These are phyloP conservation scores for Felis chaus DNA, from an alignment of 2,113 vertebrate species.

Conservation along the genomic window DNA sequence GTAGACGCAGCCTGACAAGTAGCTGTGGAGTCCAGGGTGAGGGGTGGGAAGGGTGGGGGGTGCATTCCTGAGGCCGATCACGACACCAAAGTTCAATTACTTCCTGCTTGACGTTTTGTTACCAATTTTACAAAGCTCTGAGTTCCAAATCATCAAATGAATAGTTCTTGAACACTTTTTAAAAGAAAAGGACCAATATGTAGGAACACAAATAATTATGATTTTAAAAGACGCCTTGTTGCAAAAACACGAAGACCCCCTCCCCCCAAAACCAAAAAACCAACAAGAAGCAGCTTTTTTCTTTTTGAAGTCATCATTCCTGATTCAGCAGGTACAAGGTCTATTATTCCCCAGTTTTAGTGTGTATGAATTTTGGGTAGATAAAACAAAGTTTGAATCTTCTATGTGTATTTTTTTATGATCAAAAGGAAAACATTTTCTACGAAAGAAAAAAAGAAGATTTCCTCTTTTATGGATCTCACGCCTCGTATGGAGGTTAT, in stretches of 20 bases:
- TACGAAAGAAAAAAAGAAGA: not conserved
- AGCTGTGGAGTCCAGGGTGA: not conserved
- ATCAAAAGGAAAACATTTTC: not conserved
- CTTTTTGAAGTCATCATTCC: not conserved
- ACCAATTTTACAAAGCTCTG: not conserved
- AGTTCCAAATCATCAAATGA: not conserved
- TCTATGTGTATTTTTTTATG: slow-evolving; percentile 36
- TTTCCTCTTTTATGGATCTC: not conserved
- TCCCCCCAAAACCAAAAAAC: not conserved
- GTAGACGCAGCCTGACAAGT: not conserved
- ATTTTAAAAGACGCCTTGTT: not conserved
- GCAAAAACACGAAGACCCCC: not conserved
- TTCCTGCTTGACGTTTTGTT: not conserved
- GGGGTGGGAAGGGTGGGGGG: not conserved
- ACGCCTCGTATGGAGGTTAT: not conserved
- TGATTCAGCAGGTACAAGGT: not conserved
- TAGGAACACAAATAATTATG: not conserved
- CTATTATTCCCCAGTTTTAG: not conserved
- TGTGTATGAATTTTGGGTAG: slow-evolving; percentile 20
- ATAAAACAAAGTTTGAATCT: slow-evolving; percentile 22
- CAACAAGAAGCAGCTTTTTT: not conserved
- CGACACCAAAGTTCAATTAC: not conserved
- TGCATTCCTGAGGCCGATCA: not conserved
- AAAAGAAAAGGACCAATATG: not conserved
- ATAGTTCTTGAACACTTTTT: not conserved